Evolutionary conservation across 2,888 invertebrate species (phyloP), one percentile per base, ranked within the genome.

Genomic region (Tubulanus polymorphus): DNA sequence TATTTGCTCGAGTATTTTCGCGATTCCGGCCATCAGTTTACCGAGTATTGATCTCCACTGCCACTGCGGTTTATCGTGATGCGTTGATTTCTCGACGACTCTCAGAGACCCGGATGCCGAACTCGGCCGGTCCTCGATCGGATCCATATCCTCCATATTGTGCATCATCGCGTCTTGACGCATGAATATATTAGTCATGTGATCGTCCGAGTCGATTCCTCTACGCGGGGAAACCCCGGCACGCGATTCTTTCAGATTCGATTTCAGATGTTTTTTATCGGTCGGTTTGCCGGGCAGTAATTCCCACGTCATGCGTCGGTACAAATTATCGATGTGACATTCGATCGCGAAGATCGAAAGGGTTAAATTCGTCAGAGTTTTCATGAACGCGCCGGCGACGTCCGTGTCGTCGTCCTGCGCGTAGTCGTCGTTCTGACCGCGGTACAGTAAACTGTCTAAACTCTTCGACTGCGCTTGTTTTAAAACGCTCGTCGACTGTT

Each of bases 41-140:
- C 72, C 71, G 56, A 75, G 74, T 53, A 69, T 67, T 28, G 68
- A 54, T 48, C 68, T 69, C 75, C 75, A 75, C 50, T 72, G 66
- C 74, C 74, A 74, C 29, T 60, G 55, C 8, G 71, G 59, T 50
- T 64, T 66, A 51, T 72, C 72, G 50, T 74, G 72, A 6, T 65
- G 53, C 48, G 67, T 64, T 45, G 65, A 66, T 57, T 70, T 71
- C 54, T 74, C 74, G 28, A 74, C 60, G 35, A 74, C 74, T 63
- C n/a, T n/a, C n/a, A n/a, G n/a, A n/a, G n/a, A n/a, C n/a, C n/a
- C n/a, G n/a, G n/a, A n/a, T n/a, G n/a, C n/a, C n/a, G n/a, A n/a
- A n/a, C n/a, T n/a, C n/a, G n/a, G n/a, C n/a, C n/a, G 61, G 20
- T 58, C 59, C n/a, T n/a, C n/a, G n/a, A n/a, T n/a, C n/a, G n/a